These are phyloP conservation scores for Crocidura indochinensis DNA, from an alignment of 2,797 vertebrate species.

Conservation along the genomic window DNA sequence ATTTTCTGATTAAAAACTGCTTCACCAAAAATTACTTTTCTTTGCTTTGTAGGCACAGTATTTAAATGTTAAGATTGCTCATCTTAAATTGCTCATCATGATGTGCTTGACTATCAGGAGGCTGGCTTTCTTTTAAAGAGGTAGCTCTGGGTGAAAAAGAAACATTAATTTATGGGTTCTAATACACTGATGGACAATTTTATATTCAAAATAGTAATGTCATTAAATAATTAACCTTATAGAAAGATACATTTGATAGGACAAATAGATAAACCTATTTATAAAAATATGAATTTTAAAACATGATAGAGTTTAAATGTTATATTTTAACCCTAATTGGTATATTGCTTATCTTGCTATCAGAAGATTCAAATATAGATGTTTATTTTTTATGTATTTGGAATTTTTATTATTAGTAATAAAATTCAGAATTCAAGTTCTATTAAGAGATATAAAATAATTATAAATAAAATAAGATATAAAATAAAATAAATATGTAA, in stretches of 20 bases:
- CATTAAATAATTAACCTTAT: conserved; percentile 57
- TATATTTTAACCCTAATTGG: conserved; percentile 46
- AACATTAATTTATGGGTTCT: conserved; percentile 54
- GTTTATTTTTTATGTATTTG: conserved; percentile 55
- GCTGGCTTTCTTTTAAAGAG: conserved; percentile 5
- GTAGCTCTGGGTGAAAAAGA: neutral
- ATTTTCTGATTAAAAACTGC: conserved; percentile 41
- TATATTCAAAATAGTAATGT: conserved; percentile 60
- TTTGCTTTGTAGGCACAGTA: conserved; percentile 30
- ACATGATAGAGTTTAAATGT: conserved; percentile 52
- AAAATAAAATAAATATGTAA: neutral
- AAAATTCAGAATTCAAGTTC: conserved; percentile 40
- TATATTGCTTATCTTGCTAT: conserved; percentile 53
- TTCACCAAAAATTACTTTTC: conserved; percentile 35
- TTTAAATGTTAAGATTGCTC: conserved; percentile 59
- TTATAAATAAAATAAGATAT: neutral
- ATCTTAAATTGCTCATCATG: neutral
- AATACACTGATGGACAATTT: conserved; percentile 61
- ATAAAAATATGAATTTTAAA: conserved; percentile 62
- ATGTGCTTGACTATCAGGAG: conserved; percentile 76
- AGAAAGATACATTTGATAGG: conserved; percentile 71
- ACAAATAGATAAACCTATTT: conserved; percentile 67
- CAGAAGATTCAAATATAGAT: conserved; percentile 53
- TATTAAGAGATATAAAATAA: conserved; percentile 51
- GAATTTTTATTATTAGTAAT: conserved; percentile 52